Base-by-base conservation (phyloP, 1,140 invertebrate species). In the Hycleus phaleratus region DNA sequence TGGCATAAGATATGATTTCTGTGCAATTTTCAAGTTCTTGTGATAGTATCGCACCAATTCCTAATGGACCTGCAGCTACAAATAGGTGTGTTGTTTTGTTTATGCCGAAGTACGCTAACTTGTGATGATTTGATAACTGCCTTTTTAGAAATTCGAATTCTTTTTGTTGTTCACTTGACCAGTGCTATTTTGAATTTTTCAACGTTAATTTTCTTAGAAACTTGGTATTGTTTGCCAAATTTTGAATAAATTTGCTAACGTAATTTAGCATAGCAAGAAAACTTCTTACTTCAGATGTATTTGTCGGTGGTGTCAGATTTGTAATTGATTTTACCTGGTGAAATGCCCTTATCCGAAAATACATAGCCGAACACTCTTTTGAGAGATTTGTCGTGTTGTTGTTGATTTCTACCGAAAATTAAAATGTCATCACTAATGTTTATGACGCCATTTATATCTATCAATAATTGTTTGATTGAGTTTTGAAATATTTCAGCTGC, bases 221-320 rank as follows among this genome's bases (percentile, higher is more conserved):
- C 46, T 53, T 12, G 24, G 57, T 59, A 18, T 49, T 63, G 11
- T 64, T 57, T 38, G 71, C 54, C 10, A 66, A 42, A 38, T 54
- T 61, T 10, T 58, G 64, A 8, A 75, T 46, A 58, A 73, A 75
- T 58, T 59, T 66, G 8, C 61, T 64, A 49, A 75, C 74, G 58
- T 68, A 74, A 48, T 73, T 74, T 2, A 77, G 43, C 38, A 75
- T 56, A 0, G 72, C 75, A 8, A 74, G 32, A 52, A 72, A 73
- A 6, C 64, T 52, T 48, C 67, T 61, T 5, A 77, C 32, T 60
- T n/a, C n/a, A n/a, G n/a, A n/a, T n/a, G n/a, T n/a, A n/a, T n/a
- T n/a, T n/a, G n/a, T 74, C 58, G 75, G 72, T 49, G 26, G 50
- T 10, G 68, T 64, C 2, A 74, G 69, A 0, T 74, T 59, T 2